These are phyloP conservation scores for Plemyria rubiginata DNA, from an alignment of 2,888 invertebrate species.

Conservation along the genomic window DNA sequence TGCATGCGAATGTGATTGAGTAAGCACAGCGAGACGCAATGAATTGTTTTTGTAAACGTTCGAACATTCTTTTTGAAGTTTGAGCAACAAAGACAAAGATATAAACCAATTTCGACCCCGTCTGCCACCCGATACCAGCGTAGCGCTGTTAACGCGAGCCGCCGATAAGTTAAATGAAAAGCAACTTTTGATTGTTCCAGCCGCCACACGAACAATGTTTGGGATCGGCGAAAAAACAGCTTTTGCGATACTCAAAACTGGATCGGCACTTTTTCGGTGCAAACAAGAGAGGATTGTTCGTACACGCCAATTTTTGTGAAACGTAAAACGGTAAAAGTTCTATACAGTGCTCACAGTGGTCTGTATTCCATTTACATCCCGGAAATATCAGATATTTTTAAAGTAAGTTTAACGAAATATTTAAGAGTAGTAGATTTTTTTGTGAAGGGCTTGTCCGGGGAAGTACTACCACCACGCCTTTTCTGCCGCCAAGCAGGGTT, in stretches of 20 bases:
- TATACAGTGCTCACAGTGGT: neutral
- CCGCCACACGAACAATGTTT: conserved; percentile 51
- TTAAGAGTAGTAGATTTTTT: too few relatives aligned
- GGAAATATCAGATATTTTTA: neutral
- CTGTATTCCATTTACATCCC: conserved; percentile 5
- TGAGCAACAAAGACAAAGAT: conserved; percentile 62
- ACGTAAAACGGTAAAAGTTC: conserved; percentile 6
- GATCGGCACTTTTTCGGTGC: conserved; percentile 47
- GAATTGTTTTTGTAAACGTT: conserved; percentile 34
- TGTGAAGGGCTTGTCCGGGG: too few relatives aligned
- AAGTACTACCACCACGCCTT: too few relatives aligned
- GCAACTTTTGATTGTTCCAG: conserved; percentile 68
- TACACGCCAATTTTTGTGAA: conserved; percentile 21
- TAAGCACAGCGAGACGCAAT: conserved; percentile 22
- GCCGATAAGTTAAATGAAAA: conserved; percentile 71
- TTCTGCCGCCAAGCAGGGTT: too few relatives aligned
- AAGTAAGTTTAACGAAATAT: too few relatives aligned
- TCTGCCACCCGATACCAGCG: conserved; percentile 50
- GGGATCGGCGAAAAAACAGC: conserved; percentile 41
- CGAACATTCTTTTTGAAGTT: conserved; percentile 31
- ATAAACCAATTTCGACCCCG: conserved; percentile 62
- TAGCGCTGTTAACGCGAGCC: conserved; percentile 57
- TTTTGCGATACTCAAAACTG: conserved; percentile 48
- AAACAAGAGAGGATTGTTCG: conserved; percentile 51
- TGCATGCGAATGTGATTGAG: conserved; percentile 34